Percentiles rank a stretch among this genome's conserved stretches.
These are phyloP conservation scores for Agrypnus murinus DNA, from an alignment of 2,888 invertebrate species.

Conservation along the genomic window DNA sequence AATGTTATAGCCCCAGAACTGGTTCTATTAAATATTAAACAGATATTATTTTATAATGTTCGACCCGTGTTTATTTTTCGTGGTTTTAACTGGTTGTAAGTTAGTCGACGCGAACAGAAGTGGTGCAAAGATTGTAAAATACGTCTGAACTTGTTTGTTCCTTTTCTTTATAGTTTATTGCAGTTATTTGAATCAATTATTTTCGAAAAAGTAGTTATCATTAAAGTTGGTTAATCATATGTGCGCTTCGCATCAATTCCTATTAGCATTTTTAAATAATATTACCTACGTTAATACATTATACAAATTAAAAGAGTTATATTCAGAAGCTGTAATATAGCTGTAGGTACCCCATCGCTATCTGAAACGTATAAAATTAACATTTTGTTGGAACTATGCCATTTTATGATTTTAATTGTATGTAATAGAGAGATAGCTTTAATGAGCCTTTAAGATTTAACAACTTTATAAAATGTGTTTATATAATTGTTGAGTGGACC, in stretches of 20 bases:
- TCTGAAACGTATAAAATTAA: too few species aligned
- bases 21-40: conserved; percentile 69
- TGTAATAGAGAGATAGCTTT: too few species aligned
- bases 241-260: conserved; percentile 15
- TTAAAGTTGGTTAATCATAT: background rate
- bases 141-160: conserved; percentile 61
- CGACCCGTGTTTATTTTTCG: conserved; percentile 63
- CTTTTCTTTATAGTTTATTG: conserved; percentile 52
- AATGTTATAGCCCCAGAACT: conserved; percentile 65
- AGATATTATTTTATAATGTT: conserved; percentile 67
- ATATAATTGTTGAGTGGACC: too few species aligned
- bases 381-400: too few species aligned
- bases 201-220: background rate
- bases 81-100: conserved; percentile 56
- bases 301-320: conserved; percentile 11
- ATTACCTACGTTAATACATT: conserved; percentile 17
- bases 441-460: too few species aligned
- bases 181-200: conserved; percentile 29
- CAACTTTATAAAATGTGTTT: too few species aligned
- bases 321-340: conserved; percentile 18
- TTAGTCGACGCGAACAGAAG: conserved; percentile 60
- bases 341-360: background rate
- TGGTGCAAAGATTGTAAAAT: conserved; percentile 63
- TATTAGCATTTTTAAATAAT: conserved; percentile 25
- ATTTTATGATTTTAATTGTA: too few species aligned